These are phyloP conservation scores for Grallaria varia DNA, from an alignment of 2,113 vertebrate genomes.

Conservation along the genomic window DNA sequence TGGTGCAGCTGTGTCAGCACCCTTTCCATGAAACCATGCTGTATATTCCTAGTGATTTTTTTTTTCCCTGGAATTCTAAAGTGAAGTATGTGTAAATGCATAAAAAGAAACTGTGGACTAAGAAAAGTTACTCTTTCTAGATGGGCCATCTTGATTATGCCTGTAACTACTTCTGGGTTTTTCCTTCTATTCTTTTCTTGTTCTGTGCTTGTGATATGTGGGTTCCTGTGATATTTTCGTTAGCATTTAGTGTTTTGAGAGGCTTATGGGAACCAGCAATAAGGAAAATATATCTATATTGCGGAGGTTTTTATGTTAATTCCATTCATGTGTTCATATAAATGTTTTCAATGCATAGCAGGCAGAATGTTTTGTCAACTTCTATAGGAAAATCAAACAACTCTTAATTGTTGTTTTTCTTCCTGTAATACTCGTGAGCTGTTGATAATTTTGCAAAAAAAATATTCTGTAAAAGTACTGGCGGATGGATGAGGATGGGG, in stretches of 20 bases:
- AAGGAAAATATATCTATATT: not conserved
- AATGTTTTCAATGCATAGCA: not conserved
- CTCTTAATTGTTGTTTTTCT: not conserved
- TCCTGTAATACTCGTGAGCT: not conserved
- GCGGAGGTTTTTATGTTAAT: not conserved
- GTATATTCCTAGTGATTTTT: not conserved
- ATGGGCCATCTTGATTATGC: not conserved
- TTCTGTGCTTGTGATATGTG: not conserved
- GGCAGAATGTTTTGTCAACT: not conserved
- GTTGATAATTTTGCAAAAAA: not conserved
- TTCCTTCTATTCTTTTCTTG: not conserved
- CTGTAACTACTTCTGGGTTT: not conserved
- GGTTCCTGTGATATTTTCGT: not conserved
- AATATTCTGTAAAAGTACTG: not conserved
- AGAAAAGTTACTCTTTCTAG: not conserved
- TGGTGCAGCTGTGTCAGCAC: not conserved
- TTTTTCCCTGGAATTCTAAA: not conserved
- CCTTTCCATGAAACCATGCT: not conserved
- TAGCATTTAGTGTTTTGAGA: not conserved
- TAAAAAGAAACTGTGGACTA: not conserved
- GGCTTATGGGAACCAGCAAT: not conserved
- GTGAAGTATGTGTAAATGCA: not conserved
- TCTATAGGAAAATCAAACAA: not conserved
- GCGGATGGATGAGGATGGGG: not conserved
- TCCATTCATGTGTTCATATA: not conserved